Percentiles rank a stretch among this genome's conserved stretches.
phyloP scores from a whole-genome alignment of 1,140 invertebrate genomes.

The Whitmania pigra region DNA sequence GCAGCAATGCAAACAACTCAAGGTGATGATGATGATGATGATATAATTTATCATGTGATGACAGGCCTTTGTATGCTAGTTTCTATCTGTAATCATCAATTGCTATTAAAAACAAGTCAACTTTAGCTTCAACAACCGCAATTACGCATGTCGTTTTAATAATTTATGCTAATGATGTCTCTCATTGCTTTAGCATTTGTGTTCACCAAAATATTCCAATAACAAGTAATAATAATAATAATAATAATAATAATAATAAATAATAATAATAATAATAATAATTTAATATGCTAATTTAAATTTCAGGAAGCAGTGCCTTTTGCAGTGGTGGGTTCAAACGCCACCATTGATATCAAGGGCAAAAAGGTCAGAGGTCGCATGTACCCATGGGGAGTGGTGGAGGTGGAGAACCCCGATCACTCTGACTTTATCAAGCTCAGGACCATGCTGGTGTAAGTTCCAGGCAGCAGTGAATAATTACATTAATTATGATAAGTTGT shows the following conservation, averaged over 20 bases:
- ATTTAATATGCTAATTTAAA: background rate
- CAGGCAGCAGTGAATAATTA: background rate
- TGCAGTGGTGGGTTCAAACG: constrained; percentile 70
- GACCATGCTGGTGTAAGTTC: constrained; percentile 21
- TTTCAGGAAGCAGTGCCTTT: constrained; percentile 54
- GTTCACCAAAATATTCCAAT: no score
- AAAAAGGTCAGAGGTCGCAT: constrained; percentile 25
- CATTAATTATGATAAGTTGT: no score
- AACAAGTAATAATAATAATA: no score
- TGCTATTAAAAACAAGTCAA: no score
- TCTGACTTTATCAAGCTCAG: constrained; percentile 28
- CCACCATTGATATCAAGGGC: constrained; percentile 24
- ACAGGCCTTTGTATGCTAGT: no score
- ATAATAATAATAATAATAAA: no score
- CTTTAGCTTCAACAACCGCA: no score
- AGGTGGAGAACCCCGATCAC: constrained; percentile 28
- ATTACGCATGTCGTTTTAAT: no score
- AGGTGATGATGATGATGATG: constrained; percentile 11
- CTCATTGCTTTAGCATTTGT: no score
- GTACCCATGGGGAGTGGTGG: constrained; percentile 29
- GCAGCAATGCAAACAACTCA: constrained; percentile 25
- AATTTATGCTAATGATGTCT: no score
- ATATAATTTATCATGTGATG: no score
- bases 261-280: background rate
- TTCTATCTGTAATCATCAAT: no score